Base-by-base conservation (phyloP, 2,113 vertebrate genomes). In the Chionodraco myersi region DNA sequence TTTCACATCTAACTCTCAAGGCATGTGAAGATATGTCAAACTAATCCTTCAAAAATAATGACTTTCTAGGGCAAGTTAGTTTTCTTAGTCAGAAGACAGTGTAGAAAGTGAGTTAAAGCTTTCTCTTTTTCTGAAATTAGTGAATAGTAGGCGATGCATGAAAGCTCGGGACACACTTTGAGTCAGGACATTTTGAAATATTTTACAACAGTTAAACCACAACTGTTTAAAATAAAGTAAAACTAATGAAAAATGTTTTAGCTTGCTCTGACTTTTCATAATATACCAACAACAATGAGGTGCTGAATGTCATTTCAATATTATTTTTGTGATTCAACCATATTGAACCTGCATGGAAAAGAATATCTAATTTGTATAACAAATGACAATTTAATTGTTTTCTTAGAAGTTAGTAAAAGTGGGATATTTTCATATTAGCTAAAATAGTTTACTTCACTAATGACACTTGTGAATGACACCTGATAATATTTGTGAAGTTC, bases 401-500 rank as follows among this genome's bases (percentile, higher is more conserved):
- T 52, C 41, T 66, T 67, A 57, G 34, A 47, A 6, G 13, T 49
- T 23, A 51, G 26, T 59, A 3, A 15, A 13, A n/a, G 47, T 36
- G 36, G 30, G 56, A 69, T 57, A 71, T 79, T 75, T 78, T 75
- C 5, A 62, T n/a, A 68, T 75, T 49, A 65, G 52, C 56, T 34
- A 21, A 44, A 68, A 69, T 48, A 72, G 56, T 1, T 13, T 56
- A 2, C 63, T 77, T 78, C 64, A 85, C 71, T 66, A 54, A 11
- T 34, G 73, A 86, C 75, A 45, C 45, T 80, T 5, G 73, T 67
- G 82, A 83, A 77, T 77, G 57, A 73, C 58, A 77, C 58, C 5
- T 47, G 4, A 16, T 41, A 41, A 41, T 6, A 36, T 53, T 68
- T 75, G 10, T 65, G 23, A 36, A 58, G 12, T 77, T 4, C 76